Base-by-base conservation (phyloP, 2,797 vertebrate genomes). In the Microtus obscurus region DNA sequence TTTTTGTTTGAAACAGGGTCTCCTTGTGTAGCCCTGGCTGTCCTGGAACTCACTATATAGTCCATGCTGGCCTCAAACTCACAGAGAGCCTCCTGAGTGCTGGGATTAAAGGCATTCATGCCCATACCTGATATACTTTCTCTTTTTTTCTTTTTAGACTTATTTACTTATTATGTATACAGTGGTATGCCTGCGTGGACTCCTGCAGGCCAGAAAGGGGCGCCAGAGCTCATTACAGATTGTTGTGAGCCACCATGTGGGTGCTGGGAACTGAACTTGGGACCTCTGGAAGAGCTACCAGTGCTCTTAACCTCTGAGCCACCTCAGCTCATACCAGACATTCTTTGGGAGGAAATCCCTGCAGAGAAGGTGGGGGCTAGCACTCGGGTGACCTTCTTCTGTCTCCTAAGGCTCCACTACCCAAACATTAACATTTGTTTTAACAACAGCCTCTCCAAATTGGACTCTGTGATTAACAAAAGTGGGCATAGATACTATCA, bases 401-500 rank as follows among this genome's bases (percentile, higher is more conserved):
- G 69, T 43, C 59, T 90, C 43, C 53, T 61, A 1, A 16, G 23
- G 93, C 69, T 90, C 77, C 53, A 69, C 79, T 59, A 76, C 45
- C 67, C 86, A 92, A 93, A 95, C 78, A 76, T 31, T 43, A 83
- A 21, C 81, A 78, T 94, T 90, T 94, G 79, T 95, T 97, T 96
- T 96, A 96, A 94, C 79, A 94, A 92, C 74, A 91, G 27, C 45
- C 76, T 96, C 96, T 91, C 81, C 87, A 91, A 90, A 83, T 23
- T 86, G 91, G 81, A 96, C 95, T 97, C 90, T 93, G 87, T 94
- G 90, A 87, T 45, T 81, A 87, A 78, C 45, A 43, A 76, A 43
- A 34, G 43, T 40, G 61, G 37, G 40, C 89, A 69, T 1, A 69
- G 94, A 93, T 95, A 81, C 87, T 88, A 92, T 95, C 96, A 91